Base-by-base conservation (phyloP, 1,140 invertebrate genomes). In the Pristionchus pacificus region DNA sequence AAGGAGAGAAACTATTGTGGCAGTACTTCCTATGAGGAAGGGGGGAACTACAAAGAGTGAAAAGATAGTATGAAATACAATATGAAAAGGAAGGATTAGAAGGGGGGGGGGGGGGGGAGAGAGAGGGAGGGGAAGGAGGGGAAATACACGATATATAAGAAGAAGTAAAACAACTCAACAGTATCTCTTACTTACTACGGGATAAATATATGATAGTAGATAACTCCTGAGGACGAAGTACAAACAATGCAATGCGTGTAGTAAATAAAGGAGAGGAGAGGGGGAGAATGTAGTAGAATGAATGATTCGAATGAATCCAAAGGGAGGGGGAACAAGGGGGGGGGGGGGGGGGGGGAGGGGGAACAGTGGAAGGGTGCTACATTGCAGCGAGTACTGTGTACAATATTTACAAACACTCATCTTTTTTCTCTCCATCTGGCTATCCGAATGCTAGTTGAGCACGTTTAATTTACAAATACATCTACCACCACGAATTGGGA, bases 131-230 rank as follows among this genome's bases (percentile, higher is more conserved):
- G n/a, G n/a, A n/a, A n/a, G n/a, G n/a, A n/a, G n/a, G n/a, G n/a
- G n/a, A n/a, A n/a, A n/a, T n/a, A n/a, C n/a, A n/a, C n/a, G n/a
- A n/a, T n/a, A n/a, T n/a, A n/a, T n/a, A n/a, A n/a, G n/a, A n/a
- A n/a, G n/a, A n/a, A n/a, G n/a, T n/a, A n/a, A n/a, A n/a, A n/a
- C 38, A 49, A 49, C 38, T 49, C 38, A 49, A 49, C 38, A 49
- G 19, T 49, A 19, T 49, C 38, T 49, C 38, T n/a, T n/a, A 6
- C 38, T 49, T 49, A 49, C 19, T 49, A 49, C 6, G 6, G 38
- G 6, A 49, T 49, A 49, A 10, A 49, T 10, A 49, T 49, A 49
- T n/a, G n/a, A n/a, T n/a, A n/a, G n/a, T n/a, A n/a, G n/a, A n/a
- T n/a, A n/a, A n/a, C n/a, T n/a, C n/a, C n/a, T n/a, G n/a, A n/a